Evolutionary conservation across 2,888 invertebrate species (phyloP).

Genomic region (Clivina fossor): DNA sequence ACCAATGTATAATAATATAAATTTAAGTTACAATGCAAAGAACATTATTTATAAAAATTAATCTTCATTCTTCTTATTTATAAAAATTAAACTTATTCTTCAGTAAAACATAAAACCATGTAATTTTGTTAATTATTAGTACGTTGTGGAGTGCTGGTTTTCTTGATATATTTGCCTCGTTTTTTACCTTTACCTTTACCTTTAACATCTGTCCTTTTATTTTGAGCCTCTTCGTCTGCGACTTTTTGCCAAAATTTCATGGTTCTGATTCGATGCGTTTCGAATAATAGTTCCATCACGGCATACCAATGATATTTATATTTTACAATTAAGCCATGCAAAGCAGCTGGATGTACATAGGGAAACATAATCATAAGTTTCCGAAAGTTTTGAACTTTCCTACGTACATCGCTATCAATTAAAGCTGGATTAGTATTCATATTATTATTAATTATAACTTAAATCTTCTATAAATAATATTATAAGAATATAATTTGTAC

Average conservation of each 20-base stretch:
- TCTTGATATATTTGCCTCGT: conserved; percentile 1
- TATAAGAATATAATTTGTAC: neutral
- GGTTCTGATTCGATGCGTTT: neutral
- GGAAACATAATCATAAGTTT: conserved; percentile 19
- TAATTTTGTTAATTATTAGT: too few species aligned
- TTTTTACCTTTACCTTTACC: neutral
- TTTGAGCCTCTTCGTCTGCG: neutral
- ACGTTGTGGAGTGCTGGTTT: too few species aligned
- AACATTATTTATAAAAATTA: too few species aligned
- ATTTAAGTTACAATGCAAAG: too few species aligned
- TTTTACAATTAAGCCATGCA: conserved; percentile 16
- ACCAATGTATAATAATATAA: too few species aligned
- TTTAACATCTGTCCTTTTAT: neutral
- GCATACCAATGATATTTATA: conserved; percentile 1
- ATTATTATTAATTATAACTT: too few species aligned
- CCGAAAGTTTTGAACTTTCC: neutral
- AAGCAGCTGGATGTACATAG: conserved; percentile 16
- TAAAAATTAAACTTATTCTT: too few species aligned
- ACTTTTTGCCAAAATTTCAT: neutral
- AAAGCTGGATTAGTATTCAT: neutral
- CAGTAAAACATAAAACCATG: too few species aligned
- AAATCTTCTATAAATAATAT: neutral
- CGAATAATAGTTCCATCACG: conserved; percentile 9
- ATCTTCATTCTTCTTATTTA: too few species aligned
- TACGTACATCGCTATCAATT: conserved; percentile 1